These are phyloP conservation scores for Episyrphus balteatus DNA, from an alignment of 1,140 invertebrate species.

Conservation along the genomic window DNA sequence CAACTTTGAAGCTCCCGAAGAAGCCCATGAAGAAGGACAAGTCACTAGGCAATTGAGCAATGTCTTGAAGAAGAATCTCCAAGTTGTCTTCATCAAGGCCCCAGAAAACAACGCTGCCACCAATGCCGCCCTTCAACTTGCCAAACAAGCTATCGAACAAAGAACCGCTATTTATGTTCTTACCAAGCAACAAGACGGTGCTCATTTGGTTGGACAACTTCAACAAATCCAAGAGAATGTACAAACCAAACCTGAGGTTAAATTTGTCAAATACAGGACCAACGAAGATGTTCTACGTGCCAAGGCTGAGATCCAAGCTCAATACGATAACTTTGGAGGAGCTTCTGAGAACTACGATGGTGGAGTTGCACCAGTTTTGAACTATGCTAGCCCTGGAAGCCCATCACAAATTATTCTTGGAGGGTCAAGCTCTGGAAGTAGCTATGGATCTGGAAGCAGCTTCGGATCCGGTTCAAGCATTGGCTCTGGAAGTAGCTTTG, in stretches of 20 bases:
- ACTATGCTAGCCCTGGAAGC: background rate
- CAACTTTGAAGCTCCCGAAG: conserved; percentile 24
- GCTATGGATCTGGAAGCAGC: background rate
- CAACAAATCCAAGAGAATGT: background rate
- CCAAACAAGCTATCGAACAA: conserved; percentile 16
- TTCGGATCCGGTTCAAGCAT: too few species aligned
- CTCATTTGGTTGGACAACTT: conserved; percentile 4
- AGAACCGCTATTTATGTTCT: conserved; percentile 53
- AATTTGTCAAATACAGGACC: conserved; percentile 57
- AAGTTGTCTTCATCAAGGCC: conserved; percentile 27
- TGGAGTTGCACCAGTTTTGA: background rate
- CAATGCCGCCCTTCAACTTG: conserved; percentile 8
- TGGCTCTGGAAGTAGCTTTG: too few species aligned
- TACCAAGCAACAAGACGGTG: conserved; percentile 45
- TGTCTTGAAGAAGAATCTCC: conserved; percentile 17
- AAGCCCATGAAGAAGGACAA: conserved; percentile 14
- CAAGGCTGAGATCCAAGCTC: conserved; percentile 10
- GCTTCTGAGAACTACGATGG: background rate
- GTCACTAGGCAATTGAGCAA: conserved; percentile 12
- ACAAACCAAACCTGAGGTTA: conserved; percentile 48
- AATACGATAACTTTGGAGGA: conserved; percentile 2
- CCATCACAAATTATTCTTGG: background rate
- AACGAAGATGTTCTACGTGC: conserved; percentile 38
- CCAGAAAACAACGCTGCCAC: conserved; percentile 9
- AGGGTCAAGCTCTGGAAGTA: background rate